Conservation (phyloP, 2,113 vertebrate species). For the Cyprinodon variegatus region DNA sequence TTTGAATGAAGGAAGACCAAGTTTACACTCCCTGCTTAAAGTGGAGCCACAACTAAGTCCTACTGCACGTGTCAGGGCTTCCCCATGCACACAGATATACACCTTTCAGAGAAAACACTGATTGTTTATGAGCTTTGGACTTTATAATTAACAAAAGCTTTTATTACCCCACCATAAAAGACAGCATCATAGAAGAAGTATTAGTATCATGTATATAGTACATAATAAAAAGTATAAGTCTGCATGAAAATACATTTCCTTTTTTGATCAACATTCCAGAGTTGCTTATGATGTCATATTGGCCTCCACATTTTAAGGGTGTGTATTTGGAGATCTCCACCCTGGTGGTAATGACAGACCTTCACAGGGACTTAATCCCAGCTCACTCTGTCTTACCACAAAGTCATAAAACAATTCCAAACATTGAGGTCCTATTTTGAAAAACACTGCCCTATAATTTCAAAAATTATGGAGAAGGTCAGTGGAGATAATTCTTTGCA, state of each 20-base stretch:
- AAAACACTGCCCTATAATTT: conserved; percentile 44
- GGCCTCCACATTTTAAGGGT: conserved; percentile 25
- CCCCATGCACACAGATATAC: no score
- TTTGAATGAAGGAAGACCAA: no score
- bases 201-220: neutral
- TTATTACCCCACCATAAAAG: neutral
- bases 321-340: conserved; percentile 56
- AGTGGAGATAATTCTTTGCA: conserved; percentile 10
- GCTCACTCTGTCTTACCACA: conserved; percentile 37
- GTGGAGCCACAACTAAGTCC: no score
- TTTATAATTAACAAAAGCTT: neutral
- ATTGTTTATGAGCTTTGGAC: neutral
- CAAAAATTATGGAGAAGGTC: conserved; percentile 11
- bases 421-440: conserved; percentile 21
- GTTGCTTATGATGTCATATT: conserved; percentile 51
- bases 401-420: conserved; percentile 12
- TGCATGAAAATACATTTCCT: conserved; percentile 32
- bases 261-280: conserved; percentile 48
- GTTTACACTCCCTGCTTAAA: no score
- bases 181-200: neutral
- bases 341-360: conserved; percentile 69
- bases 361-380: conserved; percentile 16
- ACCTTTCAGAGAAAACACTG: neutral
- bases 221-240: neutral
- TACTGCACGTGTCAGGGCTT: no score